A percentile compares a stretch with the other conserved stretches of the same genome.
Evolutionary conservation across 2,113 vertebrate genomes (phyloP).

Genomic region (Danionella cerebrum): DNA sequence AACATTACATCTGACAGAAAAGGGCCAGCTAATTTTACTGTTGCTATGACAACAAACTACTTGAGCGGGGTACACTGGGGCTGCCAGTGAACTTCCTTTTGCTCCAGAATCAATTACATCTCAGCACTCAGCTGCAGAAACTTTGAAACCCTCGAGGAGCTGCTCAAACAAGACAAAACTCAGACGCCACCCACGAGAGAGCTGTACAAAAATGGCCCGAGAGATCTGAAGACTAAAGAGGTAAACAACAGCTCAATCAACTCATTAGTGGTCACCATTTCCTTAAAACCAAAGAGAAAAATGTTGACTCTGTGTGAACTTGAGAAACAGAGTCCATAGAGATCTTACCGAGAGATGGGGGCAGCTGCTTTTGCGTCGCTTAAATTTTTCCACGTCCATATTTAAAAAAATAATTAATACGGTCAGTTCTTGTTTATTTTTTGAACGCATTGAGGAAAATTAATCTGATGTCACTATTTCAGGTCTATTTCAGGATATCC

Average conservation of each 20-base stretch:
- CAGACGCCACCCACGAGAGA: background rate
- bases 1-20: slow-evolving; percentile 72
- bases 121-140: background rate
- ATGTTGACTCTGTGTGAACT: background rate
- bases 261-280: background rate
- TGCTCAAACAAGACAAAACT: background rate
- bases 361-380: no score
- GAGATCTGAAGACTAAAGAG: background rate
- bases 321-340: no score
- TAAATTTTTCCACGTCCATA: no score
- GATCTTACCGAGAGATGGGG: no score
- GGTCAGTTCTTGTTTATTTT: no score
- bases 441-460: no score
- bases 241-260: background rate
- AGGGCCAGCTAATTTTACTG: slow-evolving; percentile 71
- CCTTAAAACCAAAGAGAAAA: background rate
- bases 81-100: slow-evolving; percentile 39
- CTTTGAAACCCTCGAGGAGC: background rate
- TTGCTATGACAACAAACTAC: slow-evolving; percentile 75
- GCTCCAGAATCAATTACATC: slow-evolving; percentile 1
- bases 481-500: no score
- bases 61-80: slow-evolving; percentile 55
- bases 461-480: no score
- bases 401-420: no score
- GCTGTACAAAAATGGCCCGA: background rate